Percentiles rank a stretch among this genome's conserved stretches.
phyloP scores from a whole-genome alignment of 2,797 vertebrate genomes.

The Anguilla obscura region DNA sequence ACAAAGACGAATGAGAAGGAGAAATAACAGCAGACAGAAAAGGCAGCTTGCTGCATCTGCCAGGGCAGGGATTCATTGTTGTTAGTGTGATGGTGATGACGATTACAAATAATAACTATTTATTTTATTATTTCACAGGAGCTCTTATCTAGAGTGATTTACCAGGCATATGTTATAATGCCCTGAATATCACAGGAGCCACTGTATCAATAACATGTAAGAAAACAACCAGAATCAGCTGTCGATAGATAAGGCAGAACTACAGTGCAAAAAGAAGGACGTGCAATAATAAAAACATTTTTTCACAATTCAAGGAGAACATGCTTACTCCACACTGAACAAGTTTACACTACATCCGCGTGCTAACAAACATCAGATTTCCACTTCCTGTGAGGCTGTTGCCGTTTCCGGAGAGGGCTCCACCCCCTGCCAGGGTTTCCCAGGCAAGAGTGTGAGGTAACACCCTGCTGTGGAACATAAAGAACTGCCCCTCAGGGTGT shows the following conservation, averaged over 20 bases:
- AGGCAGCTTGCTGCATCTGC: not conserved
- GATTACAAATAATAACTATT: not conserved
- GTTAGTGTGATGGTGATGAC: not conserved
- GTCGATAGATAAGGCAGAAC: not conserved
- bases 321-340: not conserved
- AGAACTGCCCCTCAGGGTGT: constrained; percentile 60
- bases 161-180: not conserved
- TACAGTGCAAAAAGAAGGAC: not conserved
- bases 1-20: not conserved
- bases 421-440: not conserved
- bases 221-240: not conserved
- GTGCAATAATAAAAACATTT: not conserved
- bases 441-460: constrained; percentile 42
- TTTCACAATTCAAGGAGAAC: not conserved
- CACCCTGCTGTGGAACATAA: constrained; percentile 55
- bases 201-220: not conserved
- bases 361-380: constrained; percentile 17
- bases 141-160: not conserved
- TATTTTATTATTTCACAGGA: not conserved
- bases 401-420: constrained; percentile 20
- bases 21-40: not conserved
- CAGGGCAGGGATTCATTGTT: not conserved
- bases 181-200: not conserved
- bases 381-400: constrained; percentile 14
- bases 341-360: not conserved